Conservation (phyloP, 1,140 invertebrate genomes). For the Drosophila mayri region DNA sequence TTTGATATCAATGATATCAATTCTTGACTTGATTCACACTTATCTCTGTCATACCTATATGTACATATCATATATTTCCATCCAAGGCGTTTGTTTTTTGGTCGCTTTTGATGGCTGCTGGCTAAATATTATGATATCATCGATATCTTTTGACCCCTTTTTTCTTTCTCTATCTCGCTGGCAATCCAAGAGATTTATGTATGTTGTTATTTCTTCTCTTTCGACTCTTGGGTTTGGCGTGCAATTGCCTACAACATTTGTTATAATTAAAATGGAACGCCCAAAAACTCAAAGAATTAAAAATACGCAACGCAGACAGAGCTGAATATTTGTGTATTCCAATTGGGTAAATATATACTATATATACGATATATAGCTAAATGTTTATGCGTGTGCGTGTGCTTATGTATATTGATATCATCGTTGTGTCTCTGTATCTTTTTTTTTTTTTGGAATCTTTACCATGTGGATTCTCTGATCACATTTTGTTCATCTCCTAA, state of each 20-base stretch:
- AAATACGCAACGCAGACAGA: slow-evolving; percentile 28
- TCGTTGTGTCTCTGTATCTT: slow-evolving; percentile 26
- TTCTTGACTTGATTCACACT: slow-evolving; percentile 16
- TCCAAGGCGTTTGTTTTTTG: neutral
- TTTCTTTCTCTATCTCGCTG: neutral
- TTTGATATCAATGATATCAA: slow-evolving; percentile 10
- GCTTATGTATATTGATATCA: slow-evolving; percentile 33
- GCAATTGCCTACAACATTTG: slow-evolving; percentile 54
- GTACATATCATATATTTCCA: neutral
- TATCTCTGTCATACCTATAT: no score
- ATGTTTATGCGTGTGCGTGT: slow-evolving; percentile 17
- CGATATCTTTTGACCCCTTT: slow-evolving; percentile 18
- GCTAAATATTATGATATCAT: slow-evolving; percentile 43
- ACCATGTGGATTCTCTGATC: slow-evolving; percentile 45
- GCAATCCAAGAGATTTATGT: slow-evolving; percentile 44
- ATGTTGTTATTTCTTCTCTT: slow-evolving; percentile 7
- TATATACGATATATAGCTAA: slow-evolving; percentile 22
- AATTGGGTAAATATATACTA: slow-evolving; percentile 52
- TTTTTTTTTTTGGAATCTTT: slow-evolving; percentile 21
- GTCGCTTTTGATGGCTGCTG: slow-evolving; percentile 20
- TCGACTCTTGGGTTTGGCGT: slow-evolving; percentile 18
- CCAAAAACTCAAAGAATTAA: slow-evolving; percentile 36
- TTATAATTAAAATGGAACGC: slow-evolving; percentile 58
- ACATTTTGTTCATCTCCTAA: slow-evolving; percentile 39
- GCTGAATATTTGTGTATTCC: slow-evolving; percentile 39